phyloP scores from a whole-genome alignment of 2,888 invertebrate genomes.

The Ennomos fuscantarius region DNA sequence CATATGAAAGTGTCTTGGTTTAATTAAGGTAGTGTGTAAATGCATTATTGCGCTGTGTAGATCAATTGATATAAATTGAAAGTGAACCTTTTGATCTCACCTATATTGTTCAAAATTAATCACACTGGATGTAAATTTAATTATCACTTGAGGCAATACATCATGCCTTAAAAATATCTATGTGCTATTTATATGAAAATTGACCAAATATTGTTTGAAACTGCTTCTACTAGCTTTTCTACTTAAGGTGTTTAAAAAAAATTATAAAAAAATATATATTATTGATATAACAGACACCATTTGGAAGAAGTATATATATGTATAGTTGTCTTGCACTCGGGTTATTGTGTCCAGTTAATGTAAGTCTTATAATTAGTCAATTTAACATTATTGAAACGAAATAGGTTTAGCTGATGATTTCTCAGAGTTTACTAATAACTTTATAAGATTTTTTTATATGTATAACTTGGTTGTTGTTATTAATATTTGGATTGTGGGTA shows the following conservation, averaged over 20 bases:
- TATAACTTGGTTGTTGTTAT: constrained; percentile 74
- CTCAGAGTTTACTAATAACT: constrained; percentile 60
- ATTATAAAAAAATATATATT: constrained; percentile 46
- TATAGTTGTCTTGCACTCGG: constrained; percentile 54
- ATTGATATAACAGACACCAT: constrained; percentile 35
- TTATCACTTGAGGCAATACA: constrained; percentile 62
- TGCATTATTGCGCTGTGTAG: constrained; percentile 35
- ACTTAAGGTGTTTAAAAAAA: constrained; percentile 61
- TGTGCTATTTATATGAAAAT: constrained; percentile 63
- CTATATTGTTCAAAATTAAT: constrained; percentile 53
- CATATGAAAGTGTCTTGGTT: constrained; percentile 34
- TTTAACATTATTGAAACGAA: constrained; percentile 67
- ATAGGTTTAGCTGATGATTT: constrained; percentile 64
- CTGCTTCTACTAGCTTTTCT: constrained; percentile 66
- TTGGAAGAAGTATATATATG: constrained; percentile 37
- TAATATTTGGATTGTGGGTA: constrained; percentile 71
- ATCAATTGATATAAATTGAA: constrained; percentile 56
- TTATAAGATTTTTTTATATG: constrained; percentile 67
- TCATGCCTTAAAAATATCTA: constrained; percentile 64
- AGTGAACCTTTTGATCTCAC: constrained; percentile 75
- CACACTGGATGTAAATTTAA: constrained; percentile 55
- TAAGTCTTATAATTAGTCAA: constrained; percentile 77
- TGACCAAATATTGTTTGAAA: constrained; percentile 71
- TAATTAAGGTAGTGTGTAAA: constrained; percentile 32
- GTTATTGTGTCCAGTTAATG: constrained; percentile 70